Evolutionary conservation across 2,113 vertebrate genomes (phyloP).

Genomic region (Neogobius melanostomus): DNA sequence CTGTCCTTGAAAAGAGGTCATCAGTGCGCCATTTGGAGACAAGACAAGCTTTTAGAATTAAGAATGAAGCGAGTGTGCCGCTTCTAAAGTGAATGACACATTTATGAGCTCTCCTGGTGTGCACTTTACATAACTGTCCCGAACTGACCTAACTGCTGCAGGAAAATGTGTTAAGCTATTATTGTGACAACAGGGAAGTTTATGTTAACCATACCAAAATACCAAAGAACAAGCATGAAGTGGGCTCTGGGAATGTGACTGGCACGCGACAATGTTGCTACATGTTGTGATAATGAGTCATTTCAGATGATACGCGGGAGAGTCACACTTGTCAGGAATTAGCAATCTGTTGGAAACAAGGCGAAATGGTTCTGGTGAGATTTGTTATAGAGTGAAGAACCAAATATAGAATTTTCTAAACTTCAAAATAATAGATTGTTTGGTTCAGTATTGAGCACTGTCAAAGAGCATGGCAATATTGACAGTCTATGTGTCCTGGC

Average conservation of each 20-base stretch:
- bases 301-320: background rate
- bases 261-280: background rate
- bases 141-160: conserved; percentile 2
- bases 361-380: no score
- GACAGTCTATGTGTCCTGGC: no score
- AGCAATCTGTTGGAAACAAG: background rate
- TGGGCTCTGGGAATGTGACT: background rate
- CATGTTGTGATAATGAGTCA: background rate
- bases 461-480: no score
- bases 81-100: conserved; percentile 17
- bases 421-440: no score
- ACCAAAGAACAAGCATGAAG: background rate
- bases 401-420: no score
- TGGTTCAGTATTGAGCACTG: no score
- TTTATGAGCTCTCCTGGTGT: background rate
- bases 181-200: background rate
- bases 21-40: conserved; percentile 51
- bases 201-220: background rate
- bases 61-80: background rate
- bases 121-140: conserved; percentile 2
- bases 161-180: background rate
- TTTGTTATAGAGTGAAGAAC: no score
- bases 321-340: background rate
- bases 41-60: conserved; percentile 26
- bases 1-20: conserved; percentile 65